These are phyloP conservation scores for Mythimna loreyi DNA, from an alignment of 2,888 invertebrate species.

Conservation along the genomic window DNA sequence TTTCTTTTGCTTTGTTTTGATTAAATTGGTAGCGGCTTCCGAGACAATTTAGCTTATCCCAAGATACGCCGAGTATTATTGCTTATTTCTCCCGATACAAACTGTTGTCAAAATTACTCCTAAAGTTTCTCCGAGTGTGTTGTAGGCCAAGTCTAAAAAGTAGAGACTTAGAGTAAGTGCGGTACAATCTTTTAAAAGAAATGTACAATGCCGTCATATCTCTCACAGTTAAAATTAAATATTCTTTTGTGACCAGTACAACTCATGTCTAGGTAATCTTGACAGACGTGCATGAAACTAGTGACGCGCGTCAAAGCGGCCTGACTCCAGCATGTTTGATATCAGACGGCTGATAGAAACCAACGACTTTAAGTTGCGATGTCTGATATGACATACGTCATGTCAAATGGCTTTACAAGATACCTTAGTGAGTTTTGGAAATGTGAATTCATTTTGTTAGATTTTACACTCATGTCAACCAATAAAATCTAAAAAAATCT, in stretches of 20 bases:
- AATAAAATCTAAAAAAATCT: too few species aligned
- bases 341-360: slow-evolving; percentile 16
- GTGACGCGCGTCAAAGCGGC: slow-evolving; percentile 5
- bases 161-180: not conserved
- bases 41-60: slow-evolving; percentile 41
- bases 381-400: slow-evolving; percentile 3
- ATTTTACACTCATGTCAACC: not conserved
- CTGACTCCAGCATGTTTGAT: slow-evolving; percentile 10
- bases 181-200: not conserved
- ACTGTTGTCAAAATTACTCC: slow-evolving; percentile 22
- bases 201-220: not conserved
- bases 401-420: not conserved
- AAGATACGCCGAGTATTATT: slow-evolving; percentile 28
- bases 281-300: slow-evolving; percentile 7
- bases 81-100: slow-evolving; percentile 21
- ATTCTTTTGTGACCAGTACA: not conserved
- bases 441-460: not conserved
- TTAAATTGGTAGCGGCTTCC: slow-evolving; percentile 45
- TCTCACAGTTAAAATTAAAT: not conserved
- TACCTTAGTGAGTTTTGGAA: not conserved
- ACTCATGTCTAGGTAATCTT: slow-evolving; percentile 1
- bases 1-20: slow-evolving; percentile 47
- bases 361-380: slow-evolving; percentile 3
- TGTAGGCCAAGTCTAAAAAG: not conserved
- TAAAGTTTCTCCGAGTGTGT: slow-evolving; percentile 13